phyloP scores from a whole-genome alignment of 1,140 invertebrate genomes.

The Gryon sp. region DNA sequence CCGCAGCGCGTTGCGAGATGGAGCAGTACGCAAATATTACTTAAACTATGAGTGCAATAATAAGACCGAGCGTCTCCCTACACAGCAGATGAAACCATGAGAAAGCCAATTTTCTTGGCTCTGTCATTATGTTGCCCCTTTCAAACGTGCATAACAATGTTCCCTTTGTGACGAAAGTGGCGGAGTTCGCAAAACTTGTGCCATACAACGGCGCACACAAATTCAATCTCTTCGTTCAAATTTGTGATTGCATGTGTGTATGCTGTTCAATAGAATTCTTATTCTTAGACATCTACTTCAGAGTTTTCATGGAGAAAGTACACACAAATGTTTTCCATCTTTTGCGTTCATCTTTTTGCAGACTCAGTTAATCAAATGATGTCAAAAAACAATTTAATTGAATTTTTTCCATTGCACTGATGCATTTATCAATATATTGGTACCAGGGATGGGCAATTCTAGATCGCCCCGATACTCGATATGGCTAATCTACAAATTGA shows the following conservation, averaged over 20 bases:
- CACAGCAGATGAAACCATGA: slow-evolving; percentile 56
- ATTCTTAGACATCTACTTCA: slow-evolving; percentile 51
- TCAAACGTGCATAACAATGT: slow-evolving; percentile 41
- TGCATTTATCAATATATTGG: too few relatives aligned
- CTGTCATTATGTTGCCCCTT: slow-evolving; percentile 49
- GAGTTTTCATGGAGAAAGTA: slow-evolving; percentile 55
- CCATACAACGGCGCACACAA: slow-evolving; percentile 34
- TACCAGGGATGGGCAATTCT: too few relatives aligned
- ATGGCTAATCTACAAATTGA: too few relatives aligned
- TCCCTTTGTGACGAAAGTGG: slow-evolving; percentile 61
- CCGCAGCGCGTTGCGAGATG: slow-evolving; percentile 25
- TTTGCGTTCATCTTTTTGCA: slow-evolving; percentile 23
- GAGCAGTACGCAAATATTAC: slow-evolving; percentile 23
- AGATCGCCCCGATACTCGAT: too few relatives aligned
- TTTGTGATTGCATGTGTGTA: slow-evolving; percentile 44
- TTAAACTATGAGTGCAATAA: slow-evolving; percentile 50
- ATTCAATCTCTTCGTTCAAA: slow-evolving; percentile 56
- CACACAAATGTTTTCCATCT: slow-evolving; percentile 17
- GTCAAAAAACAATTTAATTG: slow-evolving; percentile 7
- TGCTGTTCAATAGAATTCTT: slow-evolving; percentile 54
- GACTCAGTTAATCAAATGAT: not conserved
- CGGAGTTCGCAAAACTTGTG: slow-evolving; percentile 41
- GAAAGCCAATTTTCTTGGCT: slow-evolving; percentile 61
- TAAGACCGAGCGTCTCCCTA: slow-evolving; percentile 35
- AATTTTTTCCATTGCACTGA: slow-evolving; percentile 17